Percentiles rank a stretch among this genome's conserved stretches.
These are phyloP conservation scores for Augochlora pura DNA, from an alignment of 1,140 invertebrate species.

Conservation along the genomic window DNA sequence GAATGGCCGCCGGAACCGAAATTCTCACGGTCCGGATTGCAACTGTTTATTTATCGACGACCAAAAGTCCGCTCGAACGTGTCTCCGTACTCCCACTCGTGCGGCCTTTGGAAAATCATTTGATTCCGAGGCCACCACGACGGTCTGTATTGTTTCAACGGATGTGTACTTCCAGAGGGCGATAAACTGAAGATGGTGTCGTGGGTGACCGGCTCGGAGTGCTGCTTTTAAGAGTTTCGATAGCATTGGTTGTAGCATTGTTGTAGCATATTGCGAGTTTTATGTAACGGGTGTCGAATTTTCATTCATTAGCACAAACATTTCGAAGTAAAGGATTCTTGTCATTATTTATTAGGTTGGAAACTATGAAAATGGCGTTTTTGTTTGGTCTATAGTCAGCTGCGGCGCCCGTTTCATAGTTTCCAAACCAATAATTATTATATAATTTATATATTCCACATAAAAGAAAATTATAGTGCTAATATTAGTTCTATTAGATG, in stretches of 20 bases:
- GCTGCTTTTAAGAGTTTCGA: constrained; percentile 7
- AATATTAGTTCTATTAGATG: too few relatives aligned
- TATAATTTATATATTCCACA: too few relatives aligned
- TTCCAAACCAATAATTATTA: too few relatives aligned
- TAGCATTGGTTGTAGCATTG: neutral
- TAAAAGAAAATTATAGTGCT: too few relatives aligned
- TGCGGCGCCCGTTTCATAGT: too few relatives aligned
- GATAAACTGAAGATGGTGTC: neutral
- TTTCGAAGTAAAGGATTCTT: too few relatives aligned
- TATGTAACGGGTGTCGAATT: neutral
- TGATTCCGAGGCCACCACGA: neutral
- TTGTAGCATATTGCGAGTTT: neutral
- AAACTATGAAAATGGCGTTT: too few relatives aligned
- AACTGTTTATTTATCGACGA: constrained; percentile 7
- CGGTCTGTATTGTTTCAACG: neutral
- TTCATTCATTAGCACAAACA: too few relatives aligned
- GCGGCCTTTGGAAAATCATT: neutral
- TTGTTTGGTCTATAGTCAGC: too few relatives aligned
- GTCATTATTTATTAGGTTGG: too few relatives aligned
- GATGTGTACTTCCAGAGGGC: neutral
- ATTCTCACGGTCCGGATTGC: neutral
- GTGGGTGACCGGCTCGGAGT: neutral
- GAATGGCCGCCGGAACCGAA: neutral
- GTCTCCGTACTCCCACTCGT: neutral
- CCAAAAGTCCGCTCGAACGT: constrained; percentile 7